These are phyloP conservation scores for Andrena haemorrhoa DNA, from an alignment of 2,888 invertebrate species.

Conservation along the genomic window DNA sequence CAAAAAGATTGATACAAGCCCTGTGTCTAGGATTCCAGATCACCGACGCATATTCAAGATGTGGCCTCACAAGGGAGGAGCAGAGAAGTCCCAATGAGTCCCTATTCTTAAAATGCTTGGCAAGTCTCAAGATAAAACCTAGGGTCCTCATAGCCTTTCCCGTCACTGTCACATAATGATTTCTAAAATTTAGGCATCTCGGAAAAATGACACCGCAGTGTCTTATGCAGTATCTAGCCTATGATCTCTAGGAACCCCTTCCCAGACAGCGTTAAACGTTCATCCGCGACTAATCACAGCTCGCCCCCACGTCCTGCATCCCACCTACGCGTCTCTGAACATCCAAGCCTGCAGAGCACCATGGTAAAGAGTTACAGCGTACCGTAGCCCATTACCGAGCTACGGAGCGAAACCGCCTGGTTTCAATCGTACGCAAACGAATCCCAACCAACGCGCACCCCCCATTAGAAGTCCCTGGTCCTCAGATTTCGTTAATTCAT, in stretches of 20 bases:
- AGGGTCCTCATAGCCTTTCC: no score
- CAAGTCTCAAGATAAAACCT: no score
- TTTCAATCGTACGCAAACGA: conserved; percentile 9
- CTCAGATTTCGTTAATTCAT: conserved; percentile 62
- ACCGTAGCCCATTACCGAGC: neutral
- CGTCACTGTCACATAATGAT: no score
- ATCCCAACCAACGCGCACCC: neutral
- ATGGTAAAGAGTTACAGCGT: neutral
- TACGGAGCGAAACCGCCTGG: neutral
- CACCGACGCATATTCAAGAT: no score
- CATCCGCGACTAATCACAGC: neutral
- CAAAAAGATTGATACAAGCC: no score
- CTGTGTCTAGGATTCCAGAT: no score
- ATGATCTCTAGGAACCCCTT: neutral
- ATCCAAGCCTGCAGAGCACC: neutral
- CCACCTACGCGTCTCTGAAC: neutral
- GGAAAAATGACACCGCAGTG: no score
- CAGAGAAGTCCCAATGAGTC: no score
- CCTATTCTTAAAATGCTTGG: no score
- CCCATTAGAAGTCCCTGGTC: conserved; percentile 54
- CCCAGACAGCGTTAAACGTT: neutral
- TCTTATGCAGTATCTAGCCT: no score
- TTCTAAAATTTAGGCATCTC: no score
- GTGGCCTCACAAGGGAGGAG: no score
- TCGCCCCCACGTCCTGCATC: neutral